Percentiles rank a stretch among this genome's conserved stretches.
These are phyloP conservation scores for Tenebrosternarchus preto DNA, from an alignment of 2,113 vertebrate species.

Conservation along the genomic window DNA sequence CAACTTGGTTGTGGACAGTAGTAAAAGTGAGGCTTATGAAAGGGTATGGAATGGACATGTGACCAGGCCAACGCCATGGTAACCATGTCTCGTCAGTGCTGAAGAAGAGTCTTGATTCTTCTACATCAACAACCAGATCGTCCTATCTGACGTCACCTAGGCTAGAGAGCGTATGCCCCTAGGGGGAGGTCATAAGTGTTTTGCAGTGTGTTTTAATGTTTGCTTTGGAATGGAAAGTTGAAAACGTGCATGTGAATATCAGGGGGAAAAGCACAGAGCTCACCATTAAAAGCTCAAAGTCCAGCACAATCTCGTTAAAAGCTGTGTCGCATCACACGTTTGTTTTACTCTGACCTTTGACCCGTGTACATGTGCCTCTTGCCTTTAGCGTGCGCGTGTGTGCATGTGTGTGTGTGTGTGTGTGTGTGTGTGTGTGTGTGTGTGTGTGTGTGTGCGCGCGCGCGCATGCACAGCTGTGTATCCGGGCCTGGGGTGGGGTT, in stretches of 20 bases:
- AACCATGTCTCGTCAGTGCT: neutral
- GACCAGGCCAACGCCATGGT: neutral
- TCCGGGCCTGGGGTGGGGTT: no score
- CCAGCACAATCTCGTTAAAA: slow-evolving; percentile 1
- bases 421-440: neutral
- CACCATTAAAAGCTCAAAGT: slow-evolving; percentile 2
- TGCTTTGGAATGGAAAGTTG: neutral
- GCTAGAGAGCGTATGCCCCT: no score
- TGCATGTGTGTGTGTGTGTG: no score
- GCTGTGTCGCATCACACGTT: no score
- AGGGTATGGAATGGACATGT: neutral
- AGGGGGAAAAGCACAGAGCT: neutral
- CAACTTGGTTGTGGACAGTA: neutral
- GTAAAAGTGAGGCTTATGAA: neutral
- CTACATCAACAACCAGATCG: neutral
- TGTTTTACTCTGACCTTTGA: slow-evolving; percentile 31
- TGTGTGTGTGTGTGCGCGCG: neutral
- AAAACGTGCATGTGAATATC: neutral
- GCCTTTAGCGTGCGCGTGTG: no score
- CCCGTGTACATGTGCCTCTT: neutral
- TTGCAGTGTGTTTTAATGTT: neutral
- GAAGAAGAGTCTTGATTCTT: neutral
- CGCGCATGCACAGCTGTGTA: no score
- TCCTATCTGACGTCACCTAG: no score
- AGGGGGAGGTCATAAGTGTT: no score